Base-by-base conservation (phyloP, 2,888 invertebrate species). In the Tethea ocularis region DNA sequence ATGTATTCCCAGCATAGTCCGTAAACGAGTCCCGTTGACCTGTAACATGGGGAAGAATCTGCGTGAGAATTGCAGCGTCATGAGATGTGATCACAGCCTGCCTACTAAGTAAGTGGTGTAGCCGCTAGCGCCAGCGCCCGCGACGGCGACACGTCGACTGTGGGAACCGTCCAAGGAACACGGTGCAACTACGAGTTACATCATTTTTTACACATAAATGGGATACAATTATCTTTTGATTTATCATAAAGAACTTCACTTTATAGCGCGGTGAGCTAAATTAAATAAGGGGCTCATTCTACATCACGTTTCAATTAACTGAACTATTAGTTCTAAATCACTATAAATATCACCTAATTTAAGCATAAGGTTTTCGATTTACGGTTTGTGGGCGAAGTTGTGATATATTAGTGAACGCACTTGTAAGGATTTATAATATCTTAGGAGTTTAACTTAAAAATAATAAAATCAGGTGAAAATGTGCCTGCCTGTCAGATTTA, bases 51-150 rank as follows among this genome's bases (percentile, higher is more conserved):
- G 52, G 66, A 68, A 67, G 63, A 56, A 24, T 53, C 20, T 20
- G 64, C 77, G 82, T 84, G 87, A 73, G 86, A 86, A 84, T 58
- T 74, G 88, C 85, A 65, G 71, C 68, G 84, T 87, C 46, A 46
- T 46, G 46, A 46, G 7, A n/a, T 7, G 46, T 46, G 46, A 46
- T 46, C 46, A 15, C 17, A 10, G 46, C 10, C 17, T 46, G 2
- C 46, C 1, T 20, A 20, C 2, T 15, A 38, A 38, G 38, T 5
- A 1, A n/a, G 46, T 20, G 15, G 36, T 36, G n/a, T 36, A 36
- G 5, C 38, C 4, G 15, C 15, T 1, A 13, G 15, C 38, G 38
- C 15, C 38, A 15, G 38, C 38, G n/a, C 33, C 33, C n/a, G 46
- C 41, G 26, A 3, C 20, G 41, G 20, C 46, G 46, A 46, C 46